phyloP scores from a whole-genome alignment of 2,888 invertebrate species.

The Acanthacorydalis orientalis region DNA sequence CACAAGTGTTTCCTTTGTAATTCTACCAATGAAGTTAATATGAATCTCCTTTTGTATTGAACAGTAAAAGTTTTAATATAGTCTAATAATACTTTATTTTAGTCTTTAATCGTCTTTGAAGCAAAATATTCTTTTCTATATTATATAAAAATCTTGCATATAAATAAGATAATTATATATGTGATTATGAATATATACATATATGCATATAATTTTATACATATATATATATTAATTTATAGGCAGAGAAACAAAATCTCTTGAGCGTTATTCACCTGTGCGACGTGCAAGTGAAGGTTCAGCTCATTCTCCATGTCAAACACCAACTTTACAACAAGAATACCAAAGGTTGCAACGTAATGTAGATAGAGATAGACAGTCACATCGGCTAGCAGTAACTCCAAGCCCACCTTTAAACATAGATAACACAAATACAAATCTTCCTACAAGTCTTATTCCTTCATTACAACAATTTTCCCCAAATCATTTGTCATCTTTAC shows the following conservation, averaged over 20 bases:
- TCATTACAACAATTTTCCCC: not conserved
- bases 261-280: conserved; percentile 79
- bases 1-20: no score
- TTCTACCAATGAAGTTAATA: no score
- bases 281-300: conserved; percentile 75
- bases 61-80: no score
- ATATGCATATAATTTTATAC: not conserved
- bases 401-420: conserved; percentile 21
- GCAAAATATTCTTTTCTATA: no score
- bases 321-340: conserved; percentile 55
- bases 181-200: not conserved
- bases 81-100: no score
- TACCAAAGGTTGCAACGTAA: conserved; percentile 58
- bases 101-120: no score
- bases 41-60: no score
- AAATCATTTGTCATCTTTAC: not conserved
- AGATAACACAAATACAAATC: not conserved
- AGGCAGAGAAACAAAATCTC: conserved; percentile 39
- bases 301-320: conserved; percentile 29
- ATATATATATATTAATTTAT: not conserved
- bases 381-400: conserved; percentile 26
- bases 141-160: no score
- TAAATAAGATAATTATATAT: not conserved
- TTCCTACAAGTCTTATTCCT: not conserved
- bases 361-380: conserved; percentile 26